Base-by-base conservation (phyloP, 2,888 invertebrate species). In the Acleris emargana region DNA sequence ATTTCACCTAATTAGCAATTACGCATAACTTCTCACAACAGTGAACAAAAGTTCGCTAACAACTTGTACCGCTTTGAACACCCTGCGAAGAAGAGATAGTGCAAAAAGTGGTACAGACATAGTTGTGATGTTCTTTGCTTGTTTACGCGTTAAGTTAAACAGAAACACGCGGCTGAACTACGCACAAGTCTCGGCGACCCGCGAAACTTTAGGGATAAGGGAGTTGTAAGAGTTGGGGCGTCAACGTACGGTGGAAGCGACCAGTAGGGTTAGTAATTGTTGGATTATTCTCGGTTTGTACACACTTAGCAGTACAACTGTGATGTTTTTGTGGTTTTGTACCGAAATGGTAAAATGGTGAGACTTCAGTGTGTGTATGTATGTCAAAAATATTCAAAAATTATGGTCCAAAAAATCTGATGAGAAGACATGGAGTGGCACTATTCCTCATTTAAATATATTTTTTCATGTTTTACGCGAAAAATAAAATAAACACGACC, bases 191-290 rank as follows among this genome's bases (percentile, higher is more conserved):
- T 38, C 47, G 58, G 58, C 45, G 63, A 47, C 63, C 63, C 52
- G 53, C 63, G 58, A 47, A 63, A 63, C 58, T 63, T 63, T 63
- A 18, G 58, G 63, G 63, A 63, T 52, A 47, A 63, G 52, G 32
- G 58, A 58, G 58, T 22, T 38, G 20, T 43, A 28, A 38, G 38
- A 38, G 11, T 43, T 63, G 13, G 57, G n/a, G 45, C 38, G 11
- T 49, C 25, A 42, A 18, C 20, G 25, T n/a, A 55, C 22, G 16
- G 20, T 25, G n/a, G 11, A 38, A 7, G 25, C 18, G 20, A 6
- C 11, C 55, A 62, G 62, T 62, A 55, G 17, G 18, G 45, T 45
- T 13, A 17, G 54, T 22, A 38, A 38, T 38, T 11, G 11, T 32
- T 0, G 13, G 49, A 20, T 18, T 49, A 18, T 45, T 45, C 7